Evolutionary conservation across 1,140 invertebrate genomes (phyloP), one percentile per base, ranked within the genome.

Genomic region (Saxidomus purpurata): DNA sequence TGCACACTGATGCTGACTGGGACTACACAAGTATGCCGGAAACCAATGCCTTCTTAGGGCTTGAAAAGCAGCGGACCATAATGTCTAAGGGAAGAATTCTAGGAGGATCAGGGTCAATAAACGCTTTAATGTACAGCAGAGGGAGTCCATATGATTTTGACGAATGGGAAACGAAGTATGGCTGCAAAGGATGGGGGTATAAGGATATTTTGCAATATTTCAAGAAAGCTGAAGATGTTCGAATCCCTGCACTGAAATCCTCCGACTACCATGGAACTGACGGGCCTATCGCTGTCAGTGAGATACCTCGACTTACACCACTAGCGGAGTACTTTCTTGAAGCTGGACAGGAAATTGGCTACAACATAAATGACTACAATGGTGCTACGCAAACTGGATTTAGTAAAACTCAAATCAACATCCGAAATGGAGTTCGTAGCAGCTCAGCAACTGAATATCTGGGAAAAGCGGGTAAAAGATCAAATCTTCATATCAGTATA

Each of bases 101-200:
- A 1, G 98, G 98, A 0, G 98, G 98, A 0, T 98, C 97, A 0
- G 98, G 98, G 6, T 98, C 98, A 0, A 96, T 99, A 0, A 99
- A 99, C 94, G 99, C 98, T 94, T 99, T 99, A 98, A 95, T 99
- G 0, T 99, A 99, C 93, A 96, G 99, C 0, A 96, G 99, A 34
- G 99, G 98, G 0, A 99, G 99, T 93, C 97, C 97, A 90, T 97
- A 8, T 82, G 80, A 63, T 43, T 82, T 22, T 82, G 22, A 74
- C 19, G 38, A 74, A 74, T 74, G 69, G 69, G 69, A 40, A 52
- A 52, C 43, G 52, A 36, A 31, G 25, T n/a, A 40, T 31, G 82
- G 82, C 9, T 69, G 63, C 38, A 34, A 77, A 3, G 88, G 88
- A 6, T 89, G 88, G 88, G 63, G 71, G 25, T 89, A 79, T 76